Evolutionary conservation across 2,797 vertebrate species (phyloP).

Genomic region (Natrix natrix): DNA sequence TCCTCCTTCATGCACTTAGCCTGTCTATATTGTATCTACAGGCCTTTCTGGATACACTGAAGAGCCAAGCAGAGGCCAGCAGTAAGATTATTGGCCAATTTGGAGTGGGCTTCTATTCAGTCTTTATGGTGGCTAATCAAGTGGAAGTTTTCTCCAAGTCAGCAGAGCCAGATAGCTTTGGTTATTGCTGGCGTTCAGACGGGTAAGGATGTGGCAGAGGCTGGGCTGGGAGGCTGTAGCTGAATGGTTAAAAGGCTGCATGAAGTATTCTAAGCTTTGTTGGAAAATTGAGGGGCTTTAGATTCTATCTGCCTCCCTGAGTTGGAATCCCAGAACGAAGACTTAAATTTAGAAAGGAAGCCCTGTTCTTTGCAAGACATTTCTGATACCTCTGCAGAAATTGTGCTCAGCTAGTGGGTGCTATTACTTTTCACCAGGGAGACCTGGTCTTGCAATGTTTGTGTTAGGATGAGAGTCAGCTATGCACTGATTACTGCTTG

Average conservation of each 20-base stretch:
- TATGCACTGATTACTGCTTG: neutral
- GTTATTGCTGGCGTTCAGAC: constrained; percentile 92
- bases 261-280: neutral
- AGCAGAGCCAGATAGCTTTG: constrained; percentile 70
- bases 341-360: neutral
- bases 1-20: neutral
- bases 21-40: constrained; percentile 50
- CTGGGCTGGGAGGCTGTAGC: neutral
- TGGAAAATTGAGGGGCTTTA: neutral
- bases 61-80: constrained; percentile 86
- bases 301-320: neutral
- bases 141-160: constrained; percentile 91
- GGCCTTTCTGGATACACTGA: constrained; percentile 90
- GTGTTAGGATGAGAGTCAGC: too few relatives aligned
- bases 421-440: neutral
- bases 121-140: constrained; percentile 92
- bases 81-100: constrained; percentile 96
- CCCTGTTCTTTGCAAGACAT: too few relatives aligned
- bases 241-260: neutral
- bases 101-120: constrained; percentile 97
- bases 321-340: neutral
- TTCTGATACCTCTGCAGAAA: neutral
- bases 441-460: neutral
- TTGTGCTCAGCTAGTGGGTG: neutral
- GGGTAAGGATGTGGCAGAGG: constrained; percentile 76